These are phyloP conservation scores for Pterocles gutturalis DNA, from an alignment of 2,113 vertebrate species.

Conservation along the genomic window DNA sequence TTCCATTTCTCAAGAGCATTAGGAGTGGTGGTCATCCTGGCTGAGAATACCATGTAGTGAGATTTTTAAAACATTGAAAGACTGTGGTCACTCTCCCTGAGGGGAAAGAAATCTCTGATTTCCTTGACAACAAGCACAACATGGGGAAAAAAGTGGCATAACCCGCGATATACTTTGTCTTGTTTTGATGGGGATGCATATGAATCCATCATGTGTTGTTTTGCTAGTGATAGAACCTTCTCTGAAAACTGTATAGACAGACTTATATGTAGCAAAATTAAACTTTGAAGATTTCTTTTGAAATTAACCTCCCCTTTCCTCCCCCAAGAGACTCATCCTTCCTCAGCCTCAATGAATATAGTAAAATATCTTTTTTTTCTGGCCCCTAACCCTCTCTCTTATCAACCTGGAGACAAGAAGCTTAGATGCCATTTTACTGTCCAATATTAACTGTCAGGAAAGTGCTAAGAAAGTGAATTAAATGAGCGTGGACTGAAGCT, in stretches of 20 bases:
- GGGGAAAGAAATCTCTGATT: neutral
- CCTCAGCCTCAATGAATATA: neutral
- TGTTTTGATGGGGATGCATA: neutral
- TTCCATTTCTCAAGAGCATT: neutral
- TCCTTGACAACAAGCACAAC: neutral
- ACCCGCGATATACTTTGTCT: neutral
- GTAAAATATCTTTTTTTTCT: neutral
- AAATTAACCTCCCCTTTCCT: neutral
- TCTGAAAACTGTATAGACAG: neutral
- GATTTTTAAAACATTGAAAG: neutral
- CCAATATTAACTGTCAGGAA: neutral
- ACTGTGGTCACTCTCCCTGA: neutral
- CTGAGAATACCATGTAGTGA: neutral
- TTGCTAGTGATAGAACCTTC: neutral
- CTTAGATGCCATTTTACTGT: neutral
- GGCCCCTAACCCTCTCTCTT: neutral
- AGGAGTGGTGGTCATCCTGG: neutral
- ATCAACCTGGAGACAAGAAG: neutral
- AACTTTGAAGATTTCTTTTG: neutral
- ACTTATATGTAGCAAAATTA: neutral
- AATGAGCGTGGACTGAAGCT: neutral
- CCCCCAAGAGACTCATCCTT: neutral
- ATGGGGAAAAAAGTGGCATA: neutral
- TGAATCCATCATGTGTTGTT: neutral
- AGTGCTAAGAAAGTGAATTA: slow-evolving; percentile 2